A percentile compares a stretch with the other conserved stretches of the same genome.
phyloP scores from a whole-genome alignment of 2,113 vertebrate genomes.

The Puntigrus tetrazona region DNA sequence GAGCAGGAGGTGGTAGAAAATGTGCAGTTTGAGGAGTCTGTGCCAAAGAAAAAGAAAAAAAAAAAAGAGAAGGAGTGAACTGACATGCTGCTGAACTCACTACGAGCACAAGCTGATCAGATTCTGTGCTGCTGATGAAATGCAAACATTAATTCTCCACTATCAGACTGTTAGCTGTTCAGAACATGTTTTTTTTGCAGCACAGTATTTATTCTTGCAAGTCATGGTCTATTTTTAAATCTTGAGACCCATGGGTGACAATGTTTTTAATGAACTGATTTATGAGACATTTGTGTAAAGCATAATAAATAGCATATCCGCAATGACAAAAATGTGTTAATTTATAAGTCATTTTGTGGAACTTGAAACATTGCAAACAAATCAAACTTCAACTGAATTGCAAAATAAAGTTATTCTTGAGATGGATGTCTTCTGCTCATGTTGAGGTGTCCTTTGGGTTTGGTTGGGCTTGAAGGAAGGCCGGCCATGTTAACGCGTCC shows the following conservation, averaged over 20 bases:
- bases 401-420: not conserved
- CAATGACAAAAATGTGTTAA: not conserved
- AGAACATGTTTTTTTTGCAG: not conserved
- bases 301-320: not conserved
- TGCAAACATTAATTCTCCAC: not conserved
- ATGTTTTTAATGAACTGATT: not conserved
- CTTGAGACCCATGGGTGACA: not conserved
- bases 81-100: not conserved
- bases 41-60: slow-evolving; percentile 51
- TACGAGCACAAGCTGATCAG: not conserved
- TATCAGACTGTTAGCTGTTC: not conserved
- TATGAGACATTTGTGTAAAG: not conserved
- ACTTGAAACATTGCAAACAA: not conserved
- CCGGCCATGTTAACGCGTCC: slow-evolving; percentile 14
- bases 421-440: not conserved
- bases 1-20: not conserved
- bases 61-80: slow-evolving; percentile 57
- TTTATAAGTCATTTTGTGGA: not conserved
- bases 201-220: not conserved
- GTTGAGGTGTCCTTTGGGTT: not conserved
- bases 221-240: not conserved
- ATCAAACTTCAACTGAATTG: not conserved
- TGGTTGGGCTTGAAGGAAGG: not conserved
- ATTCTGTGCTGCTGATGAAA: not conserved
- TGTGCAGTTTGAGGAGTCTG: not conserved